Evolutionary conservation across 2,888 invertebrate species (phyloP).

Genomic region (Agrypnus murinus): DNA sequence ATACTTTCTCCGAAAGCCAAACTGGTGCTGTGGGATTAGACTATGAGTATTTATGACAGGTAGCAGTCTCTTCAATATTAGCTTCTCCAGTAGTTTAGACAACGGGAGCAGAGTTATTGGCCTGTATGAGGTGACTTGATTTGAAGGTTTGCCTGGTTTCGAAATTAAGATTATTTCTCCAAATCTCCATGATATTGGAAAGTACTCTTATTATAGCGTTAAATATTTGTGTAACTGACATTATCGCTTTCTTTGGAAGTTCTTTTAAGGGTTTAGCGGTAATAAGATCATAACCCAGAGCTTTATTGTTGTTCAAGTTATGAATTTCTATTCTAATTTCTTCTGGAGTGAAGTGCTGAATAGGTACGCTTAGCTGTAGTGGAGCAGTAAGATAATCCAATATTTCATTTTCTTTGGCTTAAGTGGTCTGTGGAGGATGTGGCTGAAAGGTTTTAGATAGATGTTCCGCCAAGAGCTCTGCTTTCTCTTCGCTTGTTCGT

Average conservation of each 20-base stretch:
- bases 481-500: conserved; percentile 1
- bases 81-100: conserved; percentile 13
- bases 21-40: no score
- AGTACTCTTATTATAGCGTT: conserved; percentile 12
- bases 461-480: no score
- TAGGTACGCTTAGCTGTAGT: neutral
- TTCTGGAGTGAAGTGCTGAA: neutral
- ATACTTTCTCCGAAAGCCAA: no score
- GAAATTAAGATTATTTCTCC: conserved; percentile 1
- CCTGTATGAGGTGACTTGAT: no score
- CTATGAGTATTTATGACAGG: no score
- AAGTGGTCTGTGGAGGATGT: neutral
- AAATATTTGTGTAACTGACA: conserved; percentile 6
- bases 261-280: no score
- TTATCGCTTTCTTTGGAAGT: no score
- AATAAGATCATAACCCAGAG: neutral
- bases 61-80: no score
- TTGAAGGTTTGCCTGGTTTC: neutral
- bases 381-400: neutral
- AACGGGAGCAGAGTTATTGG: neutral
- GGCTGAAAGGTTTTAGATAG: no score
- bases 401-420: neutral
- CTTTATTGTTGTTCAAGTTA: conserved; percentile 1
- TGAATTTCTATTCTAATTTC: no score
- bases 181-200: conserved; percentile 7